Evolutionary conservation across 2,888 invertebrate species (phyloP), one percentile per base, ranked within the genome.

Genomic region (Sycophila texana): DNA sequence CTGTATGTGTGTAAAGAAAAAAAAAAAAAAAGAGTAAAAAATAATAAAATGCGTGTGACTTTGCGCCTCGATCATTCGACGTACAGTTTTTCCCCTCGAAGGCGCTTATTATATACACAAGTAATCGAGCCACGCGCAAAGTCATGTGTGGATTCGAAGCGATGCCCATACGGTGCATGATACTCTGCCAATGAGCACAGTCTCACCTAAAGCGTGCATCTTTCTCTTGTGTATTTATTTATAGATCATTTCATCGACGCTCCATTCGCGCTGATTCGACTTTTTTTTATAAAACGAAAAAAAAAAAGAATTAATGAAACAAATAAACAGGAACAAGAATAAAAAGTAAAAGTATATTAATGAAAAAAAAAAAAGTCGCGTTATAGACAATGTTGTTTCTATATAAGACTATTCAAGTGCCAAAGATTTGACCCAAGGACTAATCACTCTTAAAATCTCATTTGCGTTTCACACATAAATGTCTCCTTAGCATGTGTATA

Each of bases 261-360:
- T 60, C 61, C 61, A 61, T 58, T 75, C 75, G 75, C 68, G 75
- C 51, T 60, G 49, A 61, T 30, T 75, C 51, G 67, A 67, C 22
- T 49, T 39, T 68, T 30, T 70, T 65, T 22, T 67, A 60, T 49
- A 58, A 75, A 74, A 26, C 61, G 22, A 78, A 61, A 13, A 60
- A 57, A 65, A 71, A 67, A 39, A 39, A 73, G 65, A 61, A 77
- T 55, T 70, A 66, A 53, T 55, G 22, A 74, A 57, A 75, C 53
- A 78, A 77, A 83, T 82, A 83, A 82, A 83, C 78, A 84, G 80
- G 77, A 74, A 77, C 61, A 76, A 70, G 83, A 80, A 77, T 81
- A 83, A 74, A 81, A 82, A 73, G 81, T 82, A 81, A 82, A 82
- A 83, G 83, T 85, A 84, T 83, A 85, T 79, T 71, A 74, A 65